These are phyloP conservation scores for Halictus rubicundus DNA, from an alignment of 1,140 invertebrate genomes.

Conservation along the genomic window DNA sequence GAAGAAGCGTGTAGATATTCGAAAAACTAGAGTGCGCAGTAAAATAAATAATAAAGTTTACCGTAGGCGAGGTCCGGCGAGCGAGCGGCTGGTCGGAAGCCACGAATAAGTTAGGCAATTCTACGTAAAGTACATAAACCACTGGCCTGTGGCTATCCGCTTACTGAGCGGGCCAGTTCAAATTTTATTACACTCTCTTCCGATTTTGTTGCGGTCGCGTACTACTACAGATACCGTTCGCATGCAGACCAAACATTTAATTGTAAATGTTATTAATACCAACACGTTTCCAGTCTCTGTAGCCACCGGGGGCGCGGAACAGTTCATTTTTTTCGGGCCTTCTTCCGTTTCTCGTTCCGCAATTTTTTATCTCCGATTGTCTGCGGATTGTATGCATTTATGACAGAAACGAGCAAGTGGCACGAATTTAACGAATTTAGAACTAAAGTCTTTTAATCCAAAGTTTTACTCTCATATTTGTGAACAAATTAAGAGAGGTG, in stretches of 20 bases:
- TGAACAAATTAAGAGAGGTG: too few species aligned
- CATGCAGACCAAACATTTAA: background rate
- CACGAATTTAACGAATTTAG: too few species aligned
- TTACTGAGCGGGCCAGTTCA: too few species aligned
- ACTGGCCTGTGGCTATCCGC: conserved; percentile 6
- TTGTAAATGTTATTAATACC: background rate
- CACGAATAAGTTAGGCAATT: conserved; percentile 40
- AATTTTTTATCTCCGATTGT: background rate
- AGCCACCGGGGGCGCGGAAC: too few species aligned
- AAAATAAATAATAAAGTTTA: conserved; percentile 34
- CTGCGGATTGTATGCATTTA: too few species aligned
- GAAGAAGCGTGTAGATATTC: background rate
- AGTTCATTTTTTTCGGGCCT: too few species aligned
- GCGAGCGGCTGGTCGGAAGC: conserved; percentile 16
- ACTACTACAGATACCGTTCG: background rate
- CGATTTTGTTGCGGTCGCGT: background rate
- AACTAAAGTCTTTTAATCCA: too few species aligned
- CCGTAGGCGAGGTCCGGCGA: background rate
- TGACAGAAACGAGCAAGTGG: too few species aligned
- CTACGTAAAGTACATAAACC: conserved; percentile 20
- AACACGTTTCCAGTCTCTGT: too few species aligned
- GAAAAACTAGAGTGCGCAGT: background rate
- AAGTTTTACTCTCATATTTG: too few species aligned
- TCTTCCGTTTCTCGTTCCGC: too few species aligned
- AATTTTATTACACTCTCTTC: conserved; percentile 13